Conservation (phyloP, 2,888 invertebrate species). For the Rhyacophila evoluta region DNA sequence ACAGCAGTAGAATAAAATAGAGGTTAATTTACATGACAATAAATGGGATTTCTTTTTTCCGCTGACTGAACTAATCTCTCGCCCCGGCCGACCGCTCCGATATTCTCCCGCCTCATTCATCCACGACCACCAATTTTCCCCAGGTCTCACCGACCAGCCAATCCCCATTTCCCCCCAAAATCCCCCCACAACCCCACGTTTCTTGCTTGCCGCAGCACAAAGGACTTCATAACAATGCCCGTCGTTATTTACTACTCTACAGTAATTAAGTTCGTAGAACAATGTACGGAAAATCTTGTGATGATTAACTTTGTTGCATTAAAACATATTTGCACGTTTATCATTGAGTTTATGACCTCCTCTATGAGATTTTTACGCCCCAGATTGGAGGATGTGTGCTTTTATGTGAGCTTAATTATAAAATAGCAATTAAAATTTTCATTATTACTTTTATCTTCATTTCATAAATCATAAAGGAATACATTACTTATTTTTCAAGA, state of each 20-base stretch:
- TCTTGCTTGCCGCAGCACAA: slow-evolving; percentile 36
- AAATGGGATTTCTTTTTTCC: slow-evolving; percentile 42
- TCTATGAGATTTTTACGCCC: background rate
- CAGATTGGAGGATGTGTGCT: background rate
- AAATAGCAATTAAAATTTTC: slow-evolving; percentile 11
- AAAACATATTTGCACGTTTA: slow-evolving; percentile 28
- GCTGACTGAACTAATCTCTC: slow-evolving; percentile 33
- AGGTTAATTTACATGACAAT: slow-evolving; percentile 43
- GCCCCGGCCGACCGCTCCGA: slow-evolving; percentile 17
- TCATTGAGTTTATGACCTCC: background rate
- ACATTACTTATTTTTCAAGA: too few relatives aligned
- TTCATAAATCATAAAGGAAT: too few relatives aligned
- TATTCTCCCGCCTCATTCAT: slow-evolving; percentile 24
- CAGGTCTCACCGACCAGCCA: background rate
- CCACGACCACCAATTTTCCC: background rate
- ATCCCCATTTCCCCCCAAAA: background rate
- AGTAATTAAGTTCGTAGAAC: slow-evolving; percentile 49
- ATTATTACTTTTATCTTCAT: too few relatives aligned
- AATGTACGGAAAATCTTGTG: slow-evolving; percentile 44
- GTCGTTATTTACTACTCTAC: slow-evolving; percentile 46
- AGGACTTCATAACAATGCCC: slow-evolving; percentile 44
- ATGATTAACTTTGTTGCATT: slow-evolving; percentile 42
- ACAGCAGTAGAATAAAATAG: background rate
- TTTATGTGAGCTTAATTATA: background rate
- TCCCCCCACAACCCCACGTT: background rate